phyloP scores from a whole-genome alignment of 1,140 invertebrate genomes.

The Ganaspis sp. region DNA sequence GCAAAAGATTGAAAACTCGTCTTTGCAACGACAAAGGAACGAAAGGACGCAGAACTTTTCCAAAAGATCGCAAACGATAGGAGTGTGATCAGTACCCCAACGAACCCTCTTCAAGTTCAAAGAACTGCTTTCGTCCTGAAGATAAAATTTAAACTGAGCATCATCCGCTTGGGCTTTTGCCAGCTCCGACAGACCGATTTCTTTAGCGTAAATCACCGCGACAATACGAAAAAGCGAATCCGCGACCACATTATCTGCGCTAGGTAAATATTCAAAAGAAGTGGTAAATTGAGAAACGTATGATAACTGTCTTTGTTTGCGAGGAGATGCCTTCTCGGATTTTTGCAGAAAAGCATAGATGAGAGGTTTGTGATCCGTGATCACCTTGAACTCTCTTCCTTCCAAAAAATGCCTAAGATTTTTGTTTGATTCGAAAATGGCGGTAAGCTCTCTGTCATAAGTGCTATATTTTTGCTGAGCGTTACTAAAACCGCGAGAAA shows the following conservation, averaged over 20 bases:
- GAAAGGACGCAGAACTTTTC: neutral
- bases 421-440: neutral
- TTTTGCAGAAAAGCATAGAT: neutral
- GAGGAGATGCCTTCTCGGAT: constrained; percentile 27
- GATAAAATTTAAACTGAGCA: neutral
- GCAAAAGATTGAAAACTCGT: neutral
- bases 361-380: constrained; percentile 33
- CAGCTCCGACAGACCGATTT: neutral
- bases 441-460: constrained; percentile 22
- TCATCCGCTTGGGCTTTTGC: neutral
- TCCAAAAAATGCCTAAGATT: neutral
- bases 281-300: neutral
- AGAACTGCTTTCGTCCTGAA: neutral
- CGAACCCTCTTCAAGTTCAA: neutral
- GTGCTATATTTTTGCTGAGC: constrained; percentile 28
- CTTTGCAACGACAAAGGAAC: neutral
- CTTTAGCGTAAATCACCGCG: neutral
- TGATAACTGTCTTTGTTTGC: constrained; percentile 18
- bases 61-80: neutral
- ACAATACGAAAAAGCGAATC: neutral
- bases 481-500: too few relatives aligned
- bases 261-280: neutral
- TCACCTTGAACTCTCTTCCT: neutral
- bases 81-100: neutral
- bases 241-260: neutral